These are phyloP conservation scores for Xyliphius kryptos DNA, from an alignment of 2,113 vertebrate genomes.

Conservation along the genomic window DNA sequence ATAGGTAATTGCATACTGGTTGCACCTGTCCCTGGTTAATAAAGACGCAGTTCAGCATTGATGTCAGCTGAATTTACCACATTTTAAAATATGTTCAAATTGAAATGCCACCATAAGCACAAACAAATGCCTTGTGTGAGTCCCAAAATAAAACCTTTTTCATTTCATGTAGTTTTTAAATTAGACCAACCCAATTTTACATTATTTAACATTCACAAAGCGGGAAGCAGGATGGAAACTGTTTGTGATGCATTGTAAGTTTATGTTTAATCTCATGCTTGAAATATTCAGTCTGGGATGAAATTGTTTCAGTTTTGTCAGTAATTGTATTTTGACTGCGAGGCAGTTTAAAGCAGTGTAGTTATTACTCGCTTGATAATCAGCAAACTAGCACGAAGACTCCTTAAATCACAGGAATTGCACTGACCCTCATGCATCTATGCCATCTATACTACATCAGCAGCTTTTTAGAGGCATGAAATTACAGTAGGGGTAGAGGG, in stretches of 20 bases:
- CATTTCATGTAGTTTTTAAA: too few relatives aligned
- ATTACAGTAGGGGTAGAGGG: slow-evolving; percentile 7
- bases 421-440: slow-evolving; percentile 3
- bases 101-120: too few relatives aligned
- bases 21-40: too few relatives aligned
- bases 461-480: slow-evolving; percentile 16
- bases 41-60: too few relatives aligned
- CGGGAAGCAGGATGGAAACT: slow-evolving; percentile 20
- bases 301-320: slow-evolving; percentile 36
- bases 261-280: slow-evolving; percentile 49
- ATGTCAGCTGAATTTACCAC: too few relatives aligned
- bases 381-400: slow-evolving; percentile 15
- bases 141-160: too few relatives aligned
- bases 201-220: slow-evolving; percentile 20
- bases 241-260: slow-evolving; percentile 28
- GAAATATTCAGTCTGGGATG: slow-evolving; percentile 38
- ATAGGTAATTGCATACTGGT: too few relatives aligned
- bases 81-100: too few relatives aligned
- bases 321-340: slow-evolving; percentile 39
- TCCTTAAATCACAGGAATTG: slow-evolving; percentile 21
- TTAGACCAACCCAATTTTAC: neutral
- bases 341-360: slow-evolving; percentile 42
- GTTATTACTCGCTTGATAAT: slow-evolving; percentile 44
- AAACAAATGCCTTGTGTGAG: too few relatives aligned
- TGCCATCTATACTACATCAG: slow-evolving; percentile 26